Conservation (phyloP, 1,140 invertebrate species). For the Trichoplusia ni region DNA sequence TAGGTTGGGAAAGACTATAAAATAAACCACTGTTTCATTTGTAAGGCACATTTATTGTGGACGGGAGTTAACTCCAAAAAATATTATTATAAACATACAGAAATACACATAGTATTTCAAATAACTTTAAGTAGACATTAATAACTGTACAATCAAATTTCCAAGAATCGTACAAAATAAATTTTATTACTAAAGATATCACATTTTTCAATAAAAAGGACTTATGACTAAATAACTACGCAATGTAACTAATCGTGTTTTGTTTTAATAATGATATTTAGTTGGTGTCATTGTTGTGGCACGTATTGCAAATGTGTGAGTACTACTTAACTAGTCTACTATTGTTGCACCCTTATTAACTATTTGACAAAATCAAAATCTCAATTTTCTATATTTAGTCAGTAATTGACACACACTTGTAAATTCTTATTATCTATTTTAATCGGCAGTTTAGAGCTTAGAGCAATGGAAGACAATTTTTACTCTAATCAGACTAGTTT, state of each 20-base stretch:
- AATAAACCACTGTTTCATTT: constrained; percentile 7
- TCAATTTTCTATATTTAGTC: too few species aligned
- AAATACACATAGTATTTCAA: constrained; percentile 10
- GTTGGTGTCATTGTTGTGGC: too few species aligned
- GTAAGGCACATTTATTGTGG: constrained; percentile 57
- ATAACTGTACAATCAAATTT: not conserved
- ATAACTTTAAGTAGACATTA: constrained; percentile 5
- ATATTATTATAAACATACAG: constrained; percentile 18
- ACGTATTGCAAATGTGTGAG: too few species aligned
- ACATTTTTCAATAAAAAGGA: constrained; percentile 9
- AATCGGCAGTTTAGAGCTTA: too few species aligned
- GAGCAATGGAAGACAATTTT: too few species aligned
- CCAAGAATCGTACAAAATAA: constrained; percentile 12
- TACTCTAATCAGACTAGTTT: too few species aligned
- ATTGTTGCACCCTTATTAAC: too few species aligned
- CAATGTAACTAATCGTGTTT: constrained; percentile 8
- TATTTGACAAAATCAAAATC: too few species aligned
- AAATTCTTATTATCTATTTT: too few species aligned
- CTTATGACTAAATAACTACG: constrained; percentile 1
- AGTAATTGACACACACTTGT: too few species aligned
- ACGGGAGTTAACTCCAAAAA: constrained; percentile 45
- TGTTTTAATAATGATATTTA: not conserved
- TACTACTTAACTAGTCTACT: too few species aligned
- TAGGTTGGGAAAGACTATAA: not conserved
- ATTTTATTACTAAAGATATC: constrained; percentile 10